Base-by-base conservation (phyloP, 2,113 vertebrate species). In the Chloebia gouldiae region DNA sequence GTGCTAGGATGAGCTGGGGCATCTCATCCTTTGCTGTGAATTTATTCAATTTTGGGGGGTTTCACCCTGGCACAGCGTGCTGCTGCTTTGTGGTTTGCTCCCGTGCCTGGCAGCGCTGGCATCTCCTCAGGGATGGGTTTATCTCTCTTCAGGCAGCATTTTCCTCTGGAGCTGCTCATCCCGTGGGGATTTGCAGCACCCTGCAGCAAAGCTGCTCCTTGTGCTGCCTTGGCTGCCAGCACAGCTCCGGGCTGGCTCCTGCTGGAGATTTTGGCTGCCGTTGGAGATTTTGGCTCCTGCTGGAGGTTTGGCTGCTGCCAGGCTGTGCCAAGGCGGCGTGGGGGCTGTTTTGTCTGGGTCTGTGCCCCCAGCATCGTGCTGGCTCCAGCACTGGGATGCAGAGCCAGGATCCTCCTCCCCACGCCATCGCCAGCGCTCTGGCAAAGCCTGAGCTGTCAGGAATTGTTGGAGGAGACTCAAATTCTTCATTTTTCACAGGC, bases 261-360 rank as follows among this genome's bases (percentile, higher is more conserved):
- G 40, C 8, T 19, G 64, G 18, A 61, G 63, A 1, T 54, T 56
- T 69, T 78, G 81, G 84, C 94, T 59, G 23, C 56, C 24, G 14
- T 2, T 57, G 21, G 5, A 56, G 53, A 2, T 56, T 54, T 56
- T 0, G 33, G 78, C 71, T 57, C 14, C 72, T 23, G n/a, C 13
- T 22, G 70, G 33, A 54, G 51, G 0, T 59, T 7, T 72, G 56
- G 68, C 68, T 64, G 51, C 30, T 1, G 13, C 37, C 6, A 25
- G 39, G 76, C 76, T 6, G 47, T 53, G 75, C 78, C 5, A 27
- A 49, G 66, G 27, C 4, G 42, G 30, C 2, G 10, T 13, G 12
- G 37, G 70, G 57, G 42, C 78, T 94, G 93, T 91, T 95, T 57
- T 61, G 93, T 91, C 96, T 95, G 95, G 84, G 88, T 87, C 40